phyloP scores from a whole-genome alignment of 2,797 vertebrate genomes.

The Buceros bicornis region DNA sequence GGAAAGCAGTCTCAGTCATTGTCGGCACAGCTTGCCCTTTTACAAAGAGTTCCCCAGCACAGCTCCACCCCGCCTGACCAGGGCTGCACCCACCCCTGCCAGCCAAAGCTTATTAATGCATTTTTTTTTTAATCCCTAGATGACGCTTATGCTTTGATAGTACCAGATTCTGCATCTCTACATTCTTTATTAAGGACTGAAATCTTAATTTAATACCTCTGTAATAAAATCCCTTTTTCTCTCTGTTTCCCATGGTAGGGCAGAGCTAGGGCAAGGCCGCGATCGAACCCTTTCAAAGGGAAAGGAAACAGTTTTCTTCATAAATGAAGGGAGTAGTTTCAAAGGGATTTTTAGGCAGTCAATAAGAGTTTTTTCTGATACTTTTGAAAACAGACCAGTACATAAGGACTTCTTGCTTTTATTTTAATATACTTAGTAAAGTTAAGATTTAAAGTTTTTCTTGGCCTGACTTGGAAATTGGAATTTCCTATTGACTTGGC shows the following conservation, averaged over 20 bases:
- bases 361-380: neutral
- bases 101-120: fast-evolving
- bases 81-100: neutral
- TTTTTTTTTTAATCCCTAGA: neutral
- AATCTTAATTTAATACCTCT: neutral
- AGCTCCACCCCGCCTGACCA: neutral
- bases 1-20: neutral
- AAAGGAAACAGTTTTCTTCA: neutral
- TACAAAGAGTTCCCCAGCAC: neutral
- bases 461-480: neutral
- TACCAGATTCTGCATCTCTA: neutral
- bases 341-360: neutral
- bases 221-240: neutral
- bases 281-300: neutral
- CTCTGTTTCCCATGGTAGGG: neutral
- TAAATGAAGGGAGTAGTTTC: neutral
- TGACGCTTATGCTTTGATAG: neutral
- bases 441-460: neutral
- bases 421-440: neutral
- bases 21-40: neutral
- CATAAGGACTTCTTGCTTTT: neutral
- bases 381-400: neutral
- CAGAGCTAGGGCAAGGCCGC: neutral
- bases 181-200: neutral
- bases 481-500: neutral